phyloP scores from a whole-genome alignment of 2,888 invertebrate species.

The Hypomecis punctinalis region DNA sequence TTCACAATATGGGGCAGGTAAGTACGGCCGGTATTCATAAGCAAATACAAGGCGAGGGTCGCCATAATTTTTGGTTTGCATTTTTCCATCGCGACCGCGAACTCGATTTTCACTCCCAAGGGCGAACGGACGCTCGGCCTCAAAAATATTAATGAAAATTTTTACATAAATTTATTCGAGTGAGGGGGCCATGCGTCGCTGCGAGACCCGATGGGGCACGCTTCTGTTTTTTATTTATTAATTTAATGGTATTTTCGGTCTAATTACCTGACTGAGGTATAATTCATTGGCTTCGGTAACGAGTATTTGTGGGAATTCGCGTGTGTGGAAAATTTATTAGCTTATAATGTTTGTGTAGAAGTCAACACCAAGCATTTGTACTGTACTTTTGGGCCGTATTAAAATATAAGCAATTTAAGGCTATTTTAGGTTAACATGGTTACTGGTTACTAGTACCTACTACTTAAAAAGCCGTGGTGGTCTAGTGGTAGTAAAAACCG shows the following conservation, averaged over 20 bases:
- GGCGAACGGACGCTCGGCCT: slow-evolving; percentile 81
- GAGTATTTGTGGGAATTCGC: slow-evolving; percentile 65
- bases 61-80: slow-evolving; percentile 85
- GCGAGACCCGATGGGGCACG: slow-evolving; percentile 71
- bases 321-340: slow-evolving; percentile 58
- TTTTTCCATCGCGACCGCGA: slow-evolving; percentile 85
- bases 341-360: slow-evolving; percentile 9
- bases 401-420: neutral
- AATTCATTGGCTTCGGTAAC: slow-evolving; percentile 79
- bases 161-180: slow-evolving; percentile 85
- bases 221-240: slow-evolving; percentile 84
- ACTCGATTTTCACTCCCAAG: slow-evolving; percentile 83
- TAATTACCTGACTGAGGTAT: slow-evolving; percentile 84
- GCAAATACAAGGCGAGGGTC: slow-evolving; percentile 83
- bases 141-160: slow-evolving; percentile 86
- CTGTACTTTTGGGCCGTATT: neutral
- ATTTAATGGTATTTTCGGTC: slow-evolving; percentile 85
- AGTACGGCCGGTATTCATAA: slow-evolving; percentile 76
- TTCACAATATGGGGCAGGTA: slow-evolving; percentile 70
- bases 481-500: no score
- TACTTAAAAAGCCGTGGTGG: no score
- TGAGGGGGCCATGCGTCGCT: slow-evolving; percentile 78
- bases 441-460: no score
- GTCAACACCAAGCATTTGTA: neutral
- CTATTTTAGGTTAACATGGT: no score